phyloP scores from a whole-genome alignment of 2,113 vertebrate species.

The Herpailurus yagouaroundi region DNA sequence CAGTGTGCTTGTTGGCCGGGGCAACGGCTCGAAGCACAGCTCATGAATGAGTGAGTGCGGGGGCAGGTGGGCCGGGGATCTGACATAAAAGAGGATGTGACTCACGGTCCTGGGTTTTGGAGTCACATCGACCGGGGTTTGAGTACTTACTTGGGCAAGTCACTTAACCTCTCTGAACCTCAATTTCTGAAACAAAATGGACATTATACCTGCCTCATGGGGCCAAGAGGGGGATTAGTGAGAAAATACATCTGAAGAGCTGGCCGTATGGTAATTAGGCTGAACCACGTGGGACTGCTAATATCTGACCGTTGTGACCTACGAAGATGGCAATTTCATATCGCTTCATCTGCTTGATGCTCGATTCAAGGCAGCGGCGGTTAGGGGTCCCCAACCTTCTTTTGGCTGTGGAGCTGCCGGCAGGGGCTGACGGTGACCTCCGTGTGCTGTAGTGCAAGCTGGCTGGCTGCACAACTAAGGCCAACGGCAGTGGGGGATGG shows the following conservation, averaged over 20 bases:
- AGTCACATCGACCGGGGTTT: neutral
- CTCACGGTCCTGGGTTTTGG: neutral
- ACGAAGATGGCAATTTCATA: neutral
- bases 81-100: neutral
- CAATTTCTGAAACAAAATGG: conserved; percentile 39
- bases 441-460: accelerated
- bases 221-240: neutral
- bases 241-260: neutral
- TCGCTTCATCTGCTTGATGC: neutral
- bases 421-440: neutral
- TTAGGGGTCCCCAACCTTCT: neutral
- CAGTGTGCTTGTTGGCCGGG: neutral
- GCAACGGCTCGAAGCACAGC: accelerated
- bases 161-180: neutral
- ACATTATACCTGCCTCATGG: neutral
- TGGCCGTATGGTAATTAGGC: neutral
- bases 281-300: neutral
- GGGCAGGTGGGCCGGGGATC: neutral
- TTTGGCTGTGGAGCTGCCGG: neutral
- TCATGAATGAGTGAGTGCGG: accelerated
- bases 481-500: neutral
- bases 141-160: neutral
- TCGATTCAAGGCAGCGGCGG: neutral
- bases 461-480: neutral
- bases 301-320: neutral